These are phyloP conservation scores for Emesis furor DNA, from an alignment of 2,888 invertebrate species.

Conservation along the genomic window DNA sequence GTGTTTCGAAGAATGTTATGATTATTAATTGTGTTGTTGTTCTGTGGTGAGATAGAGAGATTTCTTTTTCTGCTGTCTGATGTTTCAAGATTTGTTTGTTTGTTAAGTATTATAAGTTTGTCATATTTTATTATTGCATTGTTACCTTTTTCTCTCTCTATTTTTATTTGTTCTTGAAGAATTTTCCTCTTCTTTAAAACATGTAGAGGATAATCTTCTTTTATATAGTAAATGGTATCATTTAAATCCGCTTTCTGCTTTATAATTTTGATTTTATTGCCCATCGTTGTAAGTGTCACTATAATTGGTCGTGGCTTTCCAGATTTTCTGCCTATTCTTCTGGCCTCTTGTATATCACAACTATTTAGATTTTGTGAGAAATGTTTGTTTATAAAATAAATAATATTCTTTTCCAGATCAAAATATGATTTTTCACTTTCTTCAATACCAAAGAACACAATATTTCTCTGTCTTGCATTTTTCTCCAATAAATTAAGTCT, in stretches of 20 bases:
- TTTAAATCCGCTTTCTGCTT: not conserved
- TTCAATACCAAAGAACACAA: not conserved
- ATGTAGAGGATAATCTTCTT: not conserved
- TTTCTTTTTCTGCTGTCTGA: not conserved
- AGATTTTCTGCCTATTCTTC: conserved; percentile 1
- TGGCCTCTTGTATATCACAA: not conserved
- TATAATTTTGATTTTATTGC: not conserved
- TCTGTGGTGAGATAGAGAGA: not conserved
- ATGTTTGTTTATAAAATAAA: not conserved
- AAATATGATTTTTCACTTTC: not conserved
- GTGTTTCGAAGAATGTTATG: too few species aligned
- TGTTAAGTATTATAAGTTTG: not conserved
- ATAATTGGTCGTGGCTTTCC: not conserved
- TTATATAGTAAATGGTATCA: conserved; percentile 9
- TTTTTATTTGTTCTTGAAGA: conserved; percentile 1
- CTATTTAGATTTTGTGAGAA: not conserved
- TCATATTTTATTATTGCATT: not conserved
- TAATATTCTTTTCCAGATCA: not conserved
- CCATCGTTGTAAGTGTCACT: not conserved
- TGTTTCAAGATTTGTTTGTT: not conserved
- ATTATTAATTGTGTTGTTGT: not conserved
- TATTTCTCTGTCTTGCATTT: conserved; percentile 2
- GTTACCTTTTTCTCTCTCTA: conserved; percentile 2
- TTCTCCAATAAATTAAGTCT: not conserved
- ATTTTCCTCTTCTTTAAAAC: not conserved